These are phyloP conservation scores for Lasaia peninsularis DNA, from an alignment of 1,140 invertebrate genomes.

Conservation along the genomic window DNA sequence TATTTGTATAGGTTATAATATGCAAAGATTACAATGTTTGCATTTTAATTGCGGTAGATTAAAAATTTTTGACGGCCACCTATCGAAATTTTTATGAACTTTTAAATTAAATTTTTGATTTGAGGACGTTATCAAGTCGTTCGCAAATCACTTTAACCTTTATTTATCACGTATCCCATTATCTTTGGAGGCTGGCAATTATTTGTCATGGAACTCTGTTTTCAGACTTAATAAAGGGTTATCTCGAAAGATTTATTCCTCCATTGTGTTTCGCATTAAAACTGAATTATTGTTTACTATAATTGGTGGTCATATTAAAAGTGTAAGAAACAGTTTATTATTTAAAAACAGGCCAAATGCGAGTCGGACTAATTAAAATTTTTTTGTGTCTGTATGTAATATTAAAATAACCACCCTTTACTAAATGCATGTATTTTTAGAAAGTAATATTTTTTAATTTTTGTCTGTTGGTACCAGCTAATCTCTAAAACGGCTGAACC, in stretches of 20 bases:
- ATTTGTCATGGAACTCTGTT: conserved; percentile 30
- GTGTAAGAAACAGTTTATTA: neutral
- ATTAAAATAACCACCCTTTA: too few species aligned
- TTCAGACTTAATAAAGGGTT: conserved; percentile 28
- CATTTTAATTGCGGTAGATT: too few species aligned
- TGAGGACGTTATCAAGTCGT: conserved; percentile 12
- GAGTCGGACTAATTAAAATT: too few species aligned
- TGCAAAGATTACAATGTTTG: too few species aligned
- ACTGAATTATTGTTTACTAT: neutral
- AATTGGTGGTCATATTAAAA: neutral
- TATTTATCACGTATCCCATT: conserved; percentile 22
- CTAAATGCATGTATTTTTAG: too few species aligned
- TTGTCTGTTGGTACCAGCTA: too few species aligned
- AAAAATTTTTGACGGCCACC: too few species aligned
- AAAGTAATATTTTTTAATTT: too few species aligned
- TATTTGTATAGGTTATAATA: too few species aligned
- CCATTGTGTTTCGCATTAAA: conserved; percentile 21
- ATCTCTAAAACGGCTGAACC: too few species aligned
- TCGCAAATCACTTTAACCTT: conserved; percentile 37
- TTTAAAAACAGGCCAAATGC: too few species aligned
- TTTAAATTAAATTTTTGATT: neutral
- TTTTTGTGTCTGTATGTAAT: too few species aligned
- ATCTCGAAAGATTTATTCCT: conserved; percentile 23
- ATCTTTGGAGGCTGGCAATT: conserved; percentile 32
- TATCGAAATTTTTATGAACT: neutral